phyloP scores from a whole-genome alignment of 2,113 vertebrate genomes.

The Ceratotherium simum region DNA sequence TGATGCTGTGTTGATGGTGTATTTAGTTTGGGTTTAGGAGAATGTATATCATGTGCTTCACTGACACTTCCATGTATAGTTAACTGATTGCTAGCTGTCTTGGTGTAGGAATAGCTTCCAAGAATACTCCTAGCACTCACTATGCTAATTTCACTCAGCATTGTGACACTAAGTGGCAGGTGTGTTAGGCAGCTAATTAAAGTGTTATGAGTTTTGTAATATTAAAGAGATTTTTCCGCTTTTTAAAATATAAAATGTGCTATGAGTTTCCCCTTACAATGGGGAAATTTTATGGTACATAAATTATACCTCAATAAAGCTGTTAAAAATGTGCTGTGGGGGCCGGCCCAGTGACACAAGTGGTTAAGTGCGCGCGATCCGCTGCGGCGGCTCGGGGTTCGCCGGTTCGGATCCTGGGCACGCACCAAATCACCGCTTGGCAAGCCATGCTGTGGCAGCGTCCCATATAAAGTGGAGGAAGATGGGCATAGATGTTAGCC shows the following conservation, averaged over 20 bases:
- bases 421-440: no score
- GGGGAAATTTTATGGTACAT: background rate
- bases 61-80: background rate
- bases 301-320: slow-evolving; percentile 50
- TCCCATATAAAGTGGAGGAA: no score
- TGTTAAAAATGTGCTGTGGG: background rate
- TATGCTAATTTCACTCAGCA: slow-evolving; percentile 27
- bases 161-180: slow-evolving; percentile 11
- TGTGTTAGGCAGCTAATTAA: slow-evolving; percentile 41
- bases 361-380: no score
- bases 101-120: slow-evolving; percentile 48
- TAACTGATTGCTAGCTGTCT: slow-evolving; percentile 28
- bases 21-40: slow-evolving; percentile 3
- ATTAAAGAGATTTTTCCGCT: slow-evolving; percentile 43
- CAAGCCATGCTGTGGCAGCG: no score
- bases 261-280: slow-evolving; percentile 15
- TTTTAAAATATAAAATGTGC: slow-evolving; percentile 42
- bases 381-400: no score
- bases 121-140: slow-evolving; percentile 2
- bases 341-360: no score
- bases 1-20: background rate
- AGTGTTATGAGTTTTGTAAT: slow-evolving; percentile 45
- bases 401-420: no score
- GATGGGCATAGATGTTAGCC: no score
- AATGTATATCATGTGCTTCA: background rate